Percentiles rank a stretch among this genome's conserved stretches.
These are phyloP conservation scores for Yasuhikotakia modesta DNA, from an alignment of 2,797 vertebrate genomes.

Conservation along the genomic window DNA sequence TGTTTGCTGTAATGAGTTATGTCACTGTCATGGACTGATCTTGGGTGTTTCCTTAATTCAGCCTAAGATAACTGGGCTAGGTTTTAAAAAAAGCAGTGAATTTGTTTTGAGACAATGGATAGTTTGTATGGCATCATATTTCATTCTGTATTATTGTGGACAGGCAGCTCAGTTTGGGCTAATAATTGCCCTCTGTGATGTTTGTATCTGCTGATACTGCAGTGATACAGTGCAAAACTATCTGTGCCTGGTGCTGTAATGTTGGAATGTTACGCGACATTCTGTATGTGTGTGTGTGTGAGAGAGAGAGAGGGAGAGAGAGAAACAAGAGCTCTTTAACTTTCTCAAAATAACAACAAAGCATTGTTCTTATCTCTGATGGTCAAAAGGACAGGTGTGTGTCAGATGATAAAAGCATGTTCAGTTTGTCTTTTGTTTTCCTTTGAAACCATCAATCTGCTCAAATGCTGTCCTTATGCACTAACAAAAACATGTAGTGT, in stretches of 20 bases:
- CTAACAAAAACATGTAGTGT: no score
- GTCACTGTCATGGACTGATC: no score
- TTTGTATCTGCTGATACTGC: conserved; percentile 33
- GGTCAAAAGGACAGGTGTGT: conserved; percentile 14
- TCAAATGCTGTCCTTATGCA: no score
- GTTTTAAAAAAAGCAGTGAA: no score
- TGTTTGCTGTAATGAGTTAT: no score
- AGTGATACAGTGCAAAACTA: conserved; percentile 66
- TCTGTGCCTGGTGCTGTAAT: conserved; percentile 46
- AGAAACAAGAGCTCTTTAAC: conserved; percentile 33
- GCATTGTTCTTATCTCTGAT: conserved; percentile 4
- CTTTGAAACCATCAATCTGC: background rate
- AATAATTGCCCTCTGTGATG: conserved; percentile 4
- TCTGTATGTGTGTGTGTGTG: background rate
- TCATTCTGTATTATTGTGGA: background rate
- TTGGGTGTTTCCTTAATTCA: no score
- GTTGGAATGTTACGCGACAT: conserved; percentile 6
- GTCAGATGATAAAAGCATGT: background rate
- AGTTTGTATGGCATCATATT: background rate
- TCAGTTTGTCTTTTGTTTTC: conserved; percentile 10
- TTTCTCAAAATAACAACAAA: conserved; percentile 18
- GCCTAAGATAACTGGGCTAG: no score
- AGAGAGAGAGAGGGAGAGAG: no score
- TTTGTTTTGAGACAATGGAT: background rate
- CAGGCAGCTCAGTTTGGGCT: background rate